Base-by-base conservation (phyloP, 2,888 invertebrate species). In the Xestobium rufovillosum region DNA sequence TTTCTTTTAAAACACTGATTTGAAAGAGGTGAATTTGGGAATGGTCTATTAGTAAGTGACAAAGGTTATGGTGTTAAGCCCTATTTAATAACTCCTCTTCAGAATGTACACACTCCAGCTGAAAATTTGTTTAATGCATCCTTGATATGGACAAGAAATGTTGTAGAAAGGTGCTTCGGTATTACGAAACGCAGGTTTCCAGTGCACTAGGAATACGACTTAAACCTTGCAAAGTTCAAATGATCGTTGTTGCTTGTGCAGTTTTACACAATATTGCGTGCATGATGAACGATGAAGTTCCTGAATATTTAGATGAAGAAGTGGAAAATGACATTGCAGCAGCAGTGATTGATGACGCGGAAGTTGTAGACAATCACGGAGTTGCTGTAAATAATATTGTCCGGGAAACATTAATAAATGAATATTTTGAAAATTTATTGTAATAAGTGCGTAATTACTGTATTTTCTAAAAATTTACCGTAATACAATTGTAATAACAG, bases 151-250 rank as follows among this genome's bases (percentile, higher is more conserved):
- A 50, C 48, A 11, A 14, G 49, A 14, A 51, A 51, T 40, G 10
- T 15, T n/a, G 35, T 51, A 6, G 47, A 51, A 27, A 28, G 48
- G 17, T 38, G 38, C 14, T 53, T 46, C 50, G 51, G 50, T 6
- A 41, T 48, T 6, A 39, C 39, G 30, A 51, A 53, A 39, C 34
- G 52, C 16, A 30, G 49, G 26, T 54, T 55, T 44, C 52, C 51
- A 14, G 38, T 47, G 3, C 49, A 3, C 14, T 45, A 26, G 51
- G 49, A 11, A 26, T 36, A 11, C 32, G 43, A 12, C 11, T 38
- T 4, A 33, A 38, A 27, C 12, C 16, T 9, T 15, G 25, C 4
- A 37, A 27, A 23, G 36, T 33, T 9, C 34, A 35, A 32, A 31
- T 14, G 25, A 30, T 38, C 9, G 26, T 42, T 10, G 27, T 38